phyloP scores from a whole-genome alignment of 2,888 invertebrate species.

The Orchesellides sinensis region DNA sequence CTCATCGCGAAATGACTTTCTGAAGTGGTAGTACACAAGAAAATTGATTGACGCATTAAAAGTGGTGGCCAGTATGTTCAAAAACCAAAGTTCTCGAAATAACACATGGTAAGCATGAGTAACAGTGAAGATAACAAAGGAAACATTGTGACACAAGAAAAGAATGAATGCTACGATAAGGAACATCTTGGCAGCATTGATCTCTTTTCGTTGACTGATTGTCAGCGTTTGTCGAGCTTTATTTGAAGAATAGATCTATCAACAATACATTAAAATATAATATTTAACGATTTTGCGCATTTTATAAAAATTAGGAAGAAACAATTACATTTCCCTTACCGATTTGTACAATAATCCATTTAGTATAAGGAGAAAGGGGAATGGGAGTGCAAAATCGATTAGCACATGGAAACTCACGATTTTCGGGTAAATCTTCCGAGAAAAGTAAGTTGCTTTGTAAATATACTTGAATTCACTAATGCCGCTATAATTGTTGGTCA shows the following conservation, averaged over 20 bases:
- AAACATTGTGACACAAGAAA: constrained; percentile 48
- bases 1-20: constrained; percentile 59
- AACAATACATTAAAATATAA: neutral
- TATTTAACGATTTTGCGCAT: neutral
- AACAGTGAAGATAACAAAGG: constrained; percentile 27
- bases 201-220: constrained; percentile 46
- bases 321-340: constrained; percentile 27
- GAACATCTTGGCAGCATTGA: constrained; percentile 59
- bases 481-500: constrained; percentile 14
- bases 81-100: constrained; percentile 54
- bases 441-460: constrained; percentile 37
- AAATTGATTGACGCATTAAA: constrained; percentile 61
- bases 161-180: constrained; percentile 49
- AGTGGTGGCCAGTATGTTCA: constrained; percentile 38
- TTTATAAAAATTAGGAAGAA: neutral
- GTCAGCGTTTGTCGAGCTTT: constrained; percentile 56
- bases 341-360: constrained; percentile 57
- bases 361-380: constrained; percentile 51
- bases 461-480: constrained; percentile 46
- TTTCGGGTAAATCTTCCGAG: constrained; percentile 34
- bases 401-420: constrained; percentile 35
- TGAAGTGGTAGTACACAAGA: constrained; percentile 46
- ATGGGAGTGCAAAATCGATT: constrained; percentile 56
- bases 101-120: constrained; percentile 29
- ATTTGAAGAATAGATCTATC: constrained; percentile 54